phyloP scores from a whole-genome alignment of 2,888 invertebrate species.

The Blastobasis lacticolella region DNA sequence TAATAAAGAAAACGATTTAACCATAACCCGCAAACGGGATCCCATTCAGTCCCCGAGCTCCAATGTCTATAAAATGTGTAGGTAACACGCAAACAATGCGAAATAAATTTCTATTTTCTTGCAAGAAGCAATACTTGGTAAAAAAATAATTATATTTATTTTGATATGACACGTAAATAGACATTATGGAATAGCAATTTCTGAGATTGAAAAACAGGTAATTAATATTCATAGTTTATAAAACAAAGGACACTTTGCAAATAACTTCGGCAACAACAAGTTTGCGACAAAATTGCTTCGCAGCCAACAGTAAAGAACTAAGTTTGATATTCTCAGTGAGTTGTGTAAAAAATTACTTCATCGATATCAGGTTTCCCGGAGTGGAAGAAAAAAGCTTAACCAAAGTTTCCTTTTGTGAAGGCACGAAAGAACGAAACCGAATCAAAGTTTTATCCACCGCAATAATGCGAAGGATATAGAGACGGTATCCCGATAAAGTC shows the following conservation, averaged over 20 bases:
- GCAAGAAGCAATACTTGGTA: no score
- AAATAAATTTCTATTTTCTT: no score
- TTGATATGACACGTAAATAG: no score
- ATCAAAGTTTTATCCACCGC: slow-evolving; percentile 65
- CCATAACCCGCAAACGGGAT: slow-evolving; percentile 37
- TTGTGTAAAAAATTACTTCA: slow-evolving; percentile 23
- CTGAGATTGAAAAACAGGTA: no score
- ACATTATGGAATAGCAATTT: no score
- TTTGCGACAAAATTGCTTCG: no score
- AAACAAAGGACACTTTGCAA: no score
- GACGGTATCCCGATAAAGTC: slow-evolving; percentile 48
- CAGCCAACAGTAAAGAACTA: not conserved
- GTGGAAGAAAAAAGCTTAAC: slow-evolving; percentile 31
- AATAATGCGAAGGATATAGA: slow-evolving; percentile 65
- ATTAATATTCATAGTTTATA: no score
- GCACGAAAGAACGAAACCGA: slow-evolving; percentile 57
- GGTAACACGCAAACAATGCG: not conserved
- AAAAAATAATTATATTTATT: no score
- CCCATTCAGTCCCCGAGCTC: slow-evolving; percentile 37
- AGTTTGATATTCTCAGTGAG: slow-evolving; percentile 16
- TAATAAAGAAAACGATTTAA: slow-evolving; percentile 47
- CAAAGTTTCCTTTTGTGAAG: slow-evolving; percentile 40
- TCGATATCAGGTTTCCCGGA: slow-evolving; percentile 17
- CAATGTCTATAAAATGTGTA: slow-evolving; percentile 49
- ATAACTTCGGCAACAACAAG: no score